phyloP scores from a whole-genome alignment of 2,888 invertebrate species.

The Netelia virgata region DNA sequence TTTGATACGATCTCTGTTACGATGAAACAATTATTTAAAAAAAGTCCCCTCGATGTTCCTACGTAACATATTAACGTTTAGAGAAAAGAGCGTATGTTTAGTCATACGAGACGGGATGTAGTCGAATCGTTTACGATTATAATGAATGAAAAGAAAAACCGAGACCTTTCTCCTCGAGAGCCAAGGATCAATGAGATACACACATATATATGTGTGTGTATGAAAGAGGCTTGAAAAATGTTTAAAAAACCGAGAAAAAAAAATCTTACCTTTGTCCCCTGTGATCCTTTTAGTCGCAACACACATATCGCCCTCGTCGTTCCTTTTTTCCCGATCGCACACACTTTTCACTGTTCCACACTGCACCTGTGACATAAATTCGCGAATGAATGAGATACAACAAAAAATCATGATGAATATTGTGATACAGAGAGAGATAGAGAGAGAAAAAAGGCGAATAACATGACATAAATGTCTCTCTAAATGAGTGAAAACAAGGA shows the following conservation, averaged over 20 bases:
- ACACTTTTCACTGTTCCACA: background rate
- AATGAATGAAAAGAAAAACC: background rate
- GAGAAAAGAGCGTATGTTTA: background rate
- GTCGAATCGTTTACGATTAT: background rate
- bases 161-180: background rate
- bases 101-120: background rate
- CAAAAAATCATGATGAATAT: slow-evolving; percentile 8
- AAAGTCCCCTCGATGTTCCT: slow-evolving; percentile 75
- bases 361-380: slow-evolving; percentile 34
- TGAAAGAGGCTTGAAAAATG: background rate
- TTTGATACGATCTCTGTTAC: slow-evolving; percentile 45
- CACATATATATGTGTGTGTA: too few species aligned
- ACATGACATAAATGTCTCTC: slow-evolving; percentile 60
- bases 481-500: slow-evolving; percentile 14
- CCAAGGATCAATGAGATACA: background rate
- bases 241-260: slow-evolving; percentile 14
- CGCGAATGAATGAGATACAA: slow-evolving; percentile 28
- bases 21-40: slow-evolving; percentile 69
- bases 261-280: slow-evolving; percentile 3
- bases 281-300: slow-evolving; percentile 11
- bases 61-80: slow-evolving; percentile 67
- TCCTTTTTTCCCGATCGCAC: slow-evolving; percentile 25
- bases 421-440: background rate
- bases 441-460: slow-evolving; percentile 54
- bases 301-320: slow-evolving; percentile 26